phyloP scores from a whole-genome alignment of 1,140 invertebrate species.

The Mizuhopecten yessoensis region DNA sequence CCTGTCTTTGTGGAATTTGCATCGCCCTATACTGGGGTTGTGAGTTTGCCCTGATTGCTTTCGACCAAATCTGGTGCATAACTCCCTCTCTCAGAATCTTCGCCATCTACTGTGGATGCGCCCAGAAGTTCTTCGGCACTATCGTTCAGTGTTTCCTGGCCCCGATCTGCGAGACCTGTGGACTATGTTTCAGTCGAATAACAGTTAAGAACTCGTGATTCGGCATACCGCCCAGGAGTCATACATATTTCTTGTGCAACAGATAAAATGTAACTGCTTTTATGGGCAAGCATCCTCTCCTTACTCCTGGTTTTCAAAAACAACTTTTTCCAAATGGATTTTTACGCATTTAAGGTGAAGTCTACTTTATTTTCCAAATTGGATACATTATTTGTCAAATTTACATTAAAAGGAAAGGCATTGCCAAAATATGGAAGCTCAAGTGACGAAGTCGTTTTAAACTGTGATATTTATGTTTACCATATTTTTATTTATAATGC shows the following conservation, averaged over 20 bases:
- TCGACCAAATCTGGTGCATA: slow-evolving; percentile 83
- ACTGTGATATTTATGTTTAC: neutral
- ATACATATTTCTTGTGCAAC: neutral
- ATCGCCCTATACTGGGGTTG: slow-evolving; percentile 88
- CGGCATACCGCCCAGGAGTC: neutral
- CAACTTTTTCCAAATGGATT: neutral
- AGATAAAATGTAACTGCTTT: neutral
- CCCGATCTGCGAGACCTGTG: slow-evolving; percentile 53
- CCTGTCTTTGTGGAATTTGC: slow-evolving; percentile 88
- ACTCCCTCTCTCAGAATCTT: slow-evolving; percentile 75
- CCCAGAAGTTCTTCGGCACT: slow-evolving; percentile 85
- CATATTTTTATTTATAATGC: neutral
- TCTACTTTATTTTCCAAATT: neutral
- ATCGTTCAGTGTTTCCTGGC: slow-evolving; percentile 85
- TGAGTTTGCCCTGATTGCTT: slow-evolving; percentile 89
- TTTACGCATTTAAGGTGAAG: neutral
- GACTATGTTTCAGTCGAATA: neutral
- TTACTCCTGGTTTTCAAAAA: neutral
- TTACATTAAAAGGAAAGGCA: neutral
- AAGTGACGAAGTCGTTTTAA: neutral
- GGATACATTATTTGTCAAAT: neutral
- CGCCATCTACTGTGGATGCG: slow-evolving; percentile 86
- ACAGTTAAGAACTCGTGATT: neutral
- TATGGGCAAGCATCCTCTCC: neutral
- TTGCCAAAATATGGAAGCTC: neutral